phyloP scores from a whole-genome alignment of 1,140 invertebrate species.

The Eciton burchellii region DNA sequence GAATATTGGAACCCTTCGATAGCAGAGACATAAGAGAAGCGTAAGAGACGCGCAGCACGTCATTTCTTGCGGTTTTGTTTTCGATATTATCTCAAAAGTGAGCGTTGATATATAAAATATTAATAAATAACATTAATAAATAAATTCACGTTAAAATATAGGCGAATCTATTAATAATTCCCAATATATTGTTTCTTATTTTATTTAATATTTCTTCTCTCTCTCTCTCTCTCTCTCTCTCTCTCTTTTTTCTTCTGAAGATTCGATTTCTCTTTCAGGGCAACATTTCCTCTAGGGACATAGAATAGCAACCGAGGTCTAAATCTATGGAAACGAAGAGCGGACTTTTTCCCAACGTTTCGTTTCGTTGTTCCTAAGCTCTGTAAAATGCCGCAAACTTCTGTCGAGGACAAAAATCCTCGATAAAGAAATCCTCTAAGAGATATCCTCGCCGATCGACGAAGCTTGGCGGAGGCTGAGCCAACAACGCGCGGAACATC shows the following conservation, averaged over 20 bases:
- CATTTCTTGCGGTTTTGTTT: background rate
- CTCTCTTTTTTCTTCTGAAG: background rate
- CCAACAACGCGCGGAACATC: conserved; percentile 13
- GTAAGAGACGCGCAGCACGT: background rate
- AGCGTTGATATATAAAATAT: background rate
- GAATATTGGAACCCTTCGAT: background rate
- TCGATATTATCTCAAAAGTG: background rate
- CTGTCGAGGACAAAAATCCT: background rate
- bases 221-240: background rate
- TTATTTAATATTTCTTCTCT: background rate
- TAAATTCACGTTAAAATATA: too few relatives aligned
- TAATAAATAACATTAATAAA: too few relatives aligned
- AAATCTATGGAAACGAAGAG: conserved; percentile 26
- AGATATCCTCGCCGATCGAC: conserved; percentile 21
- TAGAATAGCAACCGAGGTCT: conserved; percentile 44
- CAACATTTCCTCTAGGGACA: conserved; percentile 28
- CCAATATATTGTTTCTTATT: background rate
- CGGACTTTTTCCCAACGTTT: background rate
- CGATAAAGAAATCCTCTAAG: too few relatives aligned
- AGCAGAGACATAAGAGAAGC: too few relatives aligned
- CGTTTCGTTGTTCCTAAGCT: background rate
- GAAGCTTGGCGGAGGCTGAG: background rate
- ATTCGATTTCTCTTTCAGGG: conserved; percentile 40
- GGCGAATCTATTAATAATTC: background rate
- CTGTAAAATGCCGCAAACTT: background rate